Conservation (phyloP, 2,113 vertebrate genomes). For the Hippolais icterina region DNA sequence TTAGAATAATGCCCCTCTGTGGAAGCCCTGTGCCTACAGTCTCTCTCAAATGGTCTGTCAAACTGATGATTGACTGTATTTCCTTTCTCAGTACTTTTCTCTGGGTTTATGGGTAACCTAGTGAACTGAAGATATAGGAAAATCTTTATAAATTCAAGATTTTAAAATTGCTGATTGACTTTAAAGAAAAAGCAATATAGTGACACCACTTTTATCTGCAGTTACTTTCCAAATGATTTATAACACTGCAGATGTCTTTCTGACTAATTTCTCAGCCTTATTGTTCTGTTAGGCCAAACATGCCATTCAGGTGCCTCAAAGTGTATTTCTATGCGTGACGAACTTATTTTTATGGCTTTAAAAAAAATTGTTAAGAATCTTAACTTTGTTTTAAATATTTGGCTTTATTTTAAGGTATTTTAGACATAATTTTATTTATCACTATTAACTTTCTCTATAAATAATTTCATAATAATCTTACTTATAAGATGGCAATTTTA, state of each 20-base stretch:
- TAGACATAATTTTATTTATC: too few species aligned
- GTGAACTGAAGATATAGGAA: not conserved
- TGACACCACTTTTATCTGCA: not conserved
- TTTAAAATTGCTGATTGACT: not conserved
- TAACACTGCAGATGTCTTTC: not conserved
- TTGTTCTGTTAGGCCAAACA: not conserved
- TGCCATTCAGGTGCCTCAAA: not conserved
- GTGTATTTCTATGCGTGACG: not conserved
- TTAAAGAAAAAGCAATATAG: not conserved
- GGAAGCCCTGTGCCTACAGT: not conserved
- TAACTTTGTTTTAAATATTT: not conserved
- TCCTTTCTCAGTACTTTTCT: not conserved
- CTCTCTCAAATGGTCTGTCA: not conserved
- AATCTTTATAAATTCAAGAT: not conserved
- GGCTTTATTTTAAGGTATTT: not conserved
- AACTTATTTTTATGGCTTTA: not conserved
- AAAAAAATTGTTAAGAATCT: rapidly evolving
- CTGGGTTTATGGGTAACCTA: not conserved
- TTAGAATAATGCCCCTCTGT: not conserved
- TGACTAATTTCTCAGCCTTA: not conserved
- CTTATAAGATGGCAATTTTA: rapidly evolving
- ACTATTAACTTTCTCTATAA: not conserved
- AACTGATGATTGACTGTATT: rapidly evolving
- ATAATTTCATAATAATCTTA: not conserved
- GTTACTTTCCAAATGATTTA: not conserved